phyloP scores from a whole-genome alignment of 1,140 invertebrate species.

The Neocloeon triangulifer region DNA sequence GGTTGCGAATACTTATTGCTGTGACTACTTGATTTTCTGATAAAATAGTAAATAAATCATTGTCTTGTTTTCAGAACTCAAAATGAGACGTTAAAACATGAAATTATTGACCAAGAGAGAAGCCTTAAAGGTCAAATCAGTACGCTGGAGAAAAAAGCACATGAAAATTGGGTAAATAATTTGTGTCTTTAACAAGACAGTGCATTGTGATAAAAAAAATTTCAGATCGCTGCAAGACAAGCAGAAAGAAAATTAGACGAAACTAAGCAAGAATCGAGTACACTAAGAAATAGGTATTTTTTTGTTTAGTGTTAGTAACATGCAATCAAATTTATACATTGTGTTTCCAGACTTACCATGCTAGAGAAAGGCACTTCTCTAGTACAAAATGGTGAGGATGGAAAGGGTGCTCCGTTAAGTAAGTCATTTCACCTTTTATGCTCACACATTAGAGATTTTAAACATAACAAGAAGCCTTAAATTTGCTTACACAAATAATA shows the following conservation, averaged over 20 bases:
- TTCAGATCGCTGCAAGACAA: conserved; percentile 37
- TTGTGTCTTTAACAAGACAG: not conserved
- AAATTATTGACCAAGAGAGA: conserved; percentile 56
- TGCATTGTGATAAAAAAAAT: conserved; percentile 1
- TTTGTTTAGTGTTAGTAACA: not conserved
- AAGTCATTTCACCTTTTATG: not conserved
- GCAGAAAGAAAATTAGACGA: conserved; percentile 54
- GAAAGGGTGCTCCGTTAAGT: conserved; percentile 16
- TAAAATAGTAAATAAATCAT: too few relatives aligned
- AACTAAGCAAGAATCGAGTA: conserved; percentile 42
- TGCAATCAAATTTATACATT: not conserved
- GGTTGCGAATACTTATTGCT: too few relatives aligned
- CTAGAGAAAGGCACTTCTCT: conserved; percentile 25
- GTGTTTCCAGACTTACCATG: conserved; percentile 26
- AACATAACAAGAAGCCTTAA: too few relatives aligned
- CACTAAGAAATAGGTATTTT: conserved; percentile 30
- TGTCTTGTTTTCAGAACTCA: conserved; percentile 32
- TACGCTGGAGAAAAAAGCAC: conserved; percentile 46
- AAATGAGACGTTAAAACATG: conserved; percentile 47
- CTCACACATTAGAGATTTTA: conserved; percentile 11
- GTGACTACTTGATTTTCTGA: too few relatives aligned
- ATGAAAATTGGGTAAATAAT: conserved; percentile 42
- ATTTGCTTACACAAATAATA: too few relatives aligned
- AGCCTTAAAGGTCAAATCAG: conserved; percentile 50
- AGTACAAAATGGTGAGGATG: conserved; percentile 19